Conservation (phyloP, 2,113 vertebrate genomes). For the Colinus virginianus region DNA sequence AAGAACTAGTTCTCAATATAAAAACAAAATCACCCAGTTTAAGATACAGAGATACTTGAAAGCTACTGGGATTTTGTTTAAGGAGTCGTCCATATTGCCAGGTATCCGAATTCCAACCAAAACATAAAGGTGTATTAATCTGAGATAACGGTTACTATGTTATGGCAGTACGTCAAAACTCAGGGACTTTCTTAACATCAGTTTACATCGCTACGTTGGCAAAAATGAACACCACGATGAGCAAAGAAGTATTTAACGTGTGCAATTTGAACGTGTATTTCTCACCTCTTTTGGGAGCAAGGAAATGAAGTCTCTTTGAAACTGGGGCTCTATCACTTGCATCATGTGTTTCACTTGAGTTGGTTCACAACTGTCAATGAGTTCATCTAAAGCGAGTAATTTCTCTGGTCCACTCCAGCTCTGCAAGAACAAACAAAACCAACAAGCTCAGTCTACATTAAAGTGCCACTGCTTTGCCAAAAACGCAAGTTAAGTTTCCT, state of each 20-base stretch:
- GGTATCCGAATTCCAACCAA: background rate
- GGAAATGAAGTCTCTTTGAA: slow-evolving; percentile 99
- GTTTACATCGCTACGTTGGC: background rate
- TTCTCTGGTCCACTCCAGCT: slow-evolving; percentile 97
- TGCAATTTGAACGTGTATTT: background rate
- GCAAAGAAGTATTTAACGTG: slow-evolving; percentile 6
- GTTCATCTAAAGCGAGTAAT: slow-evolving; percentile 97
- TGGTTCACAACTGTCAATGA: slow-evolving; percentile 98
- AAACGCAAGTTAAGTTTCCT: background rate
- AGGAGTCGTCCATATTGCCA: background rate
- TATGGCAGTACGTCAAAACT: background rate
- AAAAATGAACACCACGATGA: slow-evolving; percentile 26
- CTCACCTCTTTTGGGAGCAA: slow-evolving; percentile 99
- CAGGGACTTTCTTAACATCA: slow-evolving; percentile 3
- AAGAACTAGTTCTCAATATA: background rate
- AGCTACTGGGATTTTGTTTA: background rate
- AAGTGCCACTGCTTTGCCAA: background rate
- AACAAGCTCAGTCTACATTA: background rate
- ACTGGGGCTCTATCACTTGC: slow-evolving; percentile 99
- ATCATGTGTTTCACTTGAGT: slow-evolving; percentile 99
- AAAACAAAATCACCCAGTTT: background rate
- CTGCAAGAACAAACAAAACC: slow-evolving; percentile 65
- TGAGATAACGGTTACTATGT: slow-evolving; percentile 16
- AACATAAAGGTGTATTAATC: background rate
- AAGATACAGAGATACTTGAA: background rate